Evolutionary conservation across 2,888 invertebrate species (phyloP).

Genomic region (Dendrolimus pini): DNA sequence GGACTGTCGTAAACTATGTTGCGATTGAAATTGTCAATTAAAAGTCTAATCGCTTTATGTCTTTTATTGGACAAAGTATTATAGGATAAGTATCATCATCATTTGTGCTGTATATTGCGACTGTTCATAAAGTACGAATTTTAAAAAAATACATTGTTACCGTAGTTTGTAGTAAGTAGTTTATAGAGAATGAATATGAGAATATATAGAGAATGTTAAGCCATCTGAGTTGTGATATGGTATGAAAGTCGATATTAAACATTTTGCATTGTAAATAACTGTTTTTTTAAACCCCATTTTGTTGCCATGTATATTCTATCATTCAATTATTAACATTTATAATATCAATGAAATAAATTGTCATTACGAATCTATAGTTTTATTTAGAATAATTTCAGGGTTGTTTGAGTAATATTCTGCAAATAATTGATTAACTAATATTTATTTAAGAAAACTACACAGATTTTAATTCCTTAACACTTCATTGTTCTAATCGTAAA

Average conservation of each 20-base stretch:
- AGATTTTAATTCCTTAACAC: constrained; percentile 55
- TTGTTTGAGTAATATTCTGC: too few relatives aligned
- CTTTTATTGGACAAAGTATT: constrained; percentile 48
- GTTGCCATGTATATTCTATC: too few relatives aligned
- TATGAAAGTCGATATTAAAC: constrained; percentile 16
- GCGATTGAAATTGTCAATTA: background rate
- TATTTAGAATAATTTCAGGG: too few relatives aligned
- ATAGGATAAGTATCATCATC: constrained; percentile 46
- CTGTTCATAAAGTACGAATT: constrained; percentile 65
- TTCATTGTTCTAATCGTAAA: constrained; percentile 42
- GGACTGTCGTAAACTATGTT: too few relatives aligned
- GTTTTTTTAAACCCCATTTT: constrained; percentile 6
- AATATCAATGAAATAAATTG: too few relatives aligned
- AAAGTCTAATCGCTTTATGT: too few relatives aligned
- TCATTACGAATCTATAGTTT: too few relatives aligned
- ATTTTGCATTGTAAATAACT: constrained; percentile 32
- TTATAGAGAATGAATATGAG: constrained; percentile 34
- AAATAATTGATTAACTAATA: constrained; percentile 41
- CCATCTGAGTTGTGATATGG: constrained; percentile 40
- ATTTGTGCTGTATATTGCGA: constrained; percentile 47
- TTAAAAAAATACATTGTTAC: constrained; percentile 67
- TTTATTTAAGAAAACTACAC: constrained; percentile 72
- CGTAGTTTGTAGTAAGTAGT: constrained; percentile 58
- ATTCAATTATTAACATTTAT: too few relatives aligned
- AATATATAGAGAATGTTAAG: constrained; percentile 34